Evolutionary conservation across 1,140 invertebrate genomes (phyloP), one percentile per base, ranked within the genome.

Genomic region (Drosophila erecta): DNA sequence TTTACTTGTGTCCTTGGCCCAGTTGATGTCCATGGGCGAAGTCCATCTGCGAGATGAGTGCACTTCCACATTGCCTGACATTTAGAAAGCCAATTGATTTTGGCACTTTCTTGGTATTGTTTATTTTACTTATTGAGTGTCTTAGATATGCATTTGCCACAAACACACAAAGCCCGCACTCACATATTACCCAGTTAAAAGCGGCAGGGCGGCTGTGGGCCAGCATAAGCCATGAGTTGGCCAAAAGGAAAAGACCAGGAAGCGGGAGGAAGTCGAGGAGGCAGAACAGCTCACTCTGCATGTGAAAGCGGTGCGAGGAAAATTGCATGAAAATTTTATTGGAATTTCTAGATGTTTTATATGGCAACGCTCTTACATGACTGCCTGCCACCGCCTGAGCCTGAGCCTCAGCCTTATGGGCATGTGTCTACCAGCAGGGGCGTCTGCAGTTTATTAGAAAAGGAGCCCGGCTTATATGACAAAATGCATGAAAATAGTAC

Each of bases 251-350:
- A 50, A 27, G 53, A 65, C 49, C 46, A 40, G 24, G 17, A 22
- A 15, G 61, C 10, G 10, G 11, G 15, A 15, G 4, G 4, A 3
- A 14, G 8, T 12, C 3, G 20, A 24, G 17, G 57, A 30, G 58
- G 35, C 6, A 5, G 22, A 44, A 50, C 58, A 51, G 46, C 59
- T 56, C 47, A 65, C 59, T 76, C 73, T 76, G 72, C 72, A 59
- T 76, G 55, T 76, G 54, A 14, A 20, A 41, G 70, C 50, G 60
- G 72, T 66, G 73, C 58, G 51, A 70, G 75, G 65, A 78, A 78
- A 78, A 78, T 78, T 77, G 74, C 74, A 78, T 78, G 75, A 78
- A 78, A 71, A 78, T 78, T 78, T 78, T 78, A 78, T 78, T 77
- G 75, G 74, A 77, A 78, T 78, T 78, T 78, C 74, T 78, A 78